Percentiles rank a stretch among this genome's conserved stretches.
Evolutionary conservation across 2,888 invertebrate species (phyloP).

Genomic region (Conops quadrifasciatus): DNA sequence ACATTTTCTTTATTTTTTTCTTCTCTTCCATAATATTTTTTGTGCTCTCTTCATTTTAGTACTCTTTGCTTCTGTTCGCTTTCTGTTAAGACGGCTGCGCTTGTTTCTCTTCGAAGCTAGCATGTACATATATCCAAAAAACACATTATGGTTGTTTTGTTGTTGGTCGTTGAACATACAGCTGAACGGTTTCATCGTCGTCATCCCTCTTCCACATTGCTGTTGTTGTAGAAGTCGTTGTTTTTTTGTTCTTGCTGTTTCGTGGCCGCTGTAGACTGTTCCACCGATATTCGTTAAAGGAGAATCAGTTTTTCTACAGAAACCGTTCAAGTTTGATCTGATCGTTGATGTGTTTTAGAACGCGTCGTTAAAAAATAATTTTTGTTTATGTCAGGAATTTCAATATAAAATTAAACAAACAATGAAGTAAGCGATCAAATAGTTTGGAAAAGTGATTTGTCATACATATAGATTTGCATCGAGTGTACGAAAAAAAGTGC

Average conservation of each 20-base stretch:
- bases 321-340: constrained; percentile 39
- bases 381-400: background rate
- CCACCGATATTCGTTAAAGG: constrained; percentile 37
- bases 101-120: constrained; percentile 7
- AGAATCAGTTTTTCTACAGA: constrained; percentile 44
- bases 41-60: background rate
- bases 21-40: constrained; percentile 3
- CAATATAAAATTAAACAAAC: background rate
- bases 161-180: constrained; percentile 7
- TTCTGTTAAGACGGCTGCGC: constrained; percentile 11
- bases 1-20: constrained; percentile 31
- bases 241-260: constrained; percentile 17
- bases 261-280: constrained; percentile 35
- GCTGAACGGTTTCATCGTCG: constrained; percentile 17
- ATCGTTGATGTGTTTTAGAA: constrained; percentile 9
- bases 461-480: too few species aligned
- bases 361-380: background rate
- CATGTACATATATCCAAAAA: constrained; percentile 36
- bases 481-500: too few species aligned
- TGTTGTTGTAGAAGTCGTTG: constrained; percentile 7
- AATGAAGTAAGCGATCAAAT: background rate
- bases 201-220: background rate
- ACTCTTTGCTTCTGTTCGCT: background rate
- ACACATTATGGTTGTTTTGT: constrained; percentile 32
- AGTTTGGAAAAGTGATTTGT: background rate